A percentile compares a stretch with the other conserved stretches of the same genome.
These are phyloP conservation scores for Zoanthus sansibaricus DNA, from an alignment of 92 coral and sea anemone species.

Conservation along the genomic window DNA sequence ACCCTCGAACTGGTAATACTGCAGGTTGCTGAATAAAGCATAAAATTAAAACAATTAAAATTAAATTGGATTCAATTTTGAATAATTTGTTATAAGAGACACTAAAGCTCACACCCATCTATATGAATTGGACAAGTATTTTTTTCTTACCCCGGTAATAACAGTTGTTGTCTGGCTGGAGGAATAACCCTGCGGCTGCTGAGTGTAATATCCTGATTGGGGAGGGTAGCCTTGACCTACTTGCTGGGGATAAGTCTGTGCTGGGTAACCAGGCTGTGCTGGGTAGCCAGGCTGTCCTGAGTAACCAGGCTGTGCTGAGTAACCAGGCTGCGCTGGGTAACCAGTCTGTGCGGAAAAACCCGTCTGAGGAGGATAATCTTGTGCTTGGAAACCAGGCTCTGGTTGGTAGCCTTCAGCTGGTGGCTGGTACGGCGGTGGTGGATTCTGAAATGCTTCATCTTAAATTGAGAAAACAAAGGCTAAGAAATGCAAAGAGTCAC, in stretches of 20 bases:
- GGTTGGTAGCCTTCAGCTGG: background rate
- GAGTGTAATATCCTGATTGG: background rate
- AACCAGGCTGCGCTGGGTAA: background rate
- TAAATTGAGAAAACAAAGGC: background rate
- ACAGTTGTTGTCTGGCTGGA: background rate
- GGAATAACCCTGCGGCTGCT: background rate
- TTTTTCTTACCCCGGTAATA: background rate
- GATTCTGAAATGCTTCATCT: background rate
- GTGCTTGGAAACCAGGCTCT: background rate
- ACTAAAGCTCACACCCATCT: too few species aligned
- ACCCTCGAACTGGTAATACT: background rate
- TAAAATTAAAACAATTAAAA: background rate
- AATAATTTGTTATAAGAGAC: too few species aligned
- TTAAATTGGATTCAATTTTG: background rate
- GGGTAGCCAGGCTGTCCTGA: too few species aligned
- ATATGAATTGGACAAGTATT: too few species aligned
- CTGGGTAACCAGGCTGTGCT: background rate
- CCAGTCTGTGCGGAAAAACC: background rate
- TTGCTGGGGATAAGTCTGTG: background rate
- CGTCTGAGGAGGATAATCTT: background rate
- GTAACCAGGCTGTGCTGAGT: too few species aligned
- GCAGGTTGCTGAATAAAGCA: constrained; percentile 18
- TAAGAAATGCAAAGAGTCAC: background rate
- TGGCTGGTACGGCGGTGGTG: too few species aligned
- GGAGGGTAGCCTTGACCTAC: background rate